Base-by-base conservation (phyloP, 2,888 invertebrate species). In the Litoditis marina region DNA sequence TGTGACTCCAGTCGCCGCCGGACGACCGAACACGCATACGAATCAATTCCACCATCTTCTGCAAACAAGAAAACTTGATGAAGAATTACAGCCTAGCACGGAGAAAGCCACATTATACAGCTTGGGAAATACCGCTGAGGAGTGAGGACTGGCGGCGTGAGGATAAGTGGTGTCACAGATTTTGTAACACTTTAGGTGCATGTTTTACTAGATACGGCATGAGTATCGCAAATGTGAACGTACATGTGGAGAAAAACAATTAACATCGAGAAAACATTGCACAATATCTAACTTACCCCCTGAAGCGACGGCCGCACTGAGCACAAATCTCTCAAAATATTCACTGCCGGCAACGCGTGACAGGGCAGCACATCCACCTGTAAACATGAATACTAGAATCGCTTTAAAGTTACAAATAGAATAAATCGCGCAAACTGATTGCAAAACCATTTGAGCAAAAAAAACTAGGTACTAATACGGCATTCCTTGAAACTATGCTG, bases 301-400 rank as follows among this genome's bases (percentile, higher is more conserved):
- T 81, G 78, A 31, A 73, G 63, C 4, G 73, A 66, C 28, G 75
- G 70, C 7, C 68, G 62, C 7, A 71, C 66, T 1, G 68, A 64
- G 28, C 60, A 62, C 31, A 76, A 68, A 27, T 79, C 77, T 6
- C 76, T 65, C 27, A 79, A 49, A 30, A 80, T 78, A 8, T 68
- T 51, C 25, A 76, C 66, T 7, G 76, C 76, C 60, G 69, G 74
- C 39, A 74, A 68, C 3, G 73, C 65, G 50, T 79, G 79, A 8
- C 59, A 32, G 2, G 74, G 61, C 30, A 71, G 68, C 8, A 70
- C 66, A 19, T 75, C 73, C 5, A 66, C 49, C 76, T 77, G n/a
- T n/a, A n/a, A n/a, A n/a, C n/a, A n/a, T n/a, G n/a, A n/a, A n/a
- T n/a, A n/a, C n/a, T n/a, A n/a, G n/a, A n/a, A n/a, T n/a, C n/a